Percentiles rank a stretch among this genome's conserved stretches.
These are phyloP conservation scores for Myodes glareolus DNA, from an alignment of 2,113 vertebrate genomes.

Conservation along the genomic window DNA sequence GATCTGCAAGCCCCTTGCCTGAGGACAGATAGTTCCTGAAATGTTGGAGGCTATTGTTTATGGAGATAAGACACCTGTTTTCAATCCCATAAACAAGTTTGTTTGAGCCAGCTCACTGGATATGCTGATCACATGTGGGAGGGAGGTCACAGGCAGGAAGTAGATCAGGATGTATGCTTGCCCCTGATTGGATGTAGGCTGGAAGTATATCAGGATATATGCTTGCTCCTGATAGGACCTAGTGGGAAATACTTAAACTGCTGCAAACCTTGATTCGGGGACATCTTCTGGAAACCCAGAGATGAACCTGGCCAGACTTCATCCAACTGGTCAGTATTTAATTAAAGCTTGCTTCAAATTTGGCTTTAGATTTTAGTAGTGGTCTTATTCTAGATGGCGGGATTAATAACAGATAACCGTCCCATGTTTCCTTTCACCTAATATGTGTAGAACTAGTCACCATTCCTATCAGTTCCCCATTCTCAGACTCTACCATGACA, in stretches of 20 bases:
- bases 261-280: neutral
- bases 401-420: neutral
- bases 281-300: neutral
- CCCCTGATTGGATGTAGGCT: no score
- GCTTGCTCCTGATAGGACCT: neutral
- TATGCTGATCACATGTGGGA: neutral
- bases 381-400: neutral
- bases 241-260: neutral
- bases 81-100: neutral
- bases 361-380: neutral
- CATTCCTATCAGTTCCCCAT: neutral
- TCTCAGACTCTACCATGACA: neutral
- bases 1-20: neutral
- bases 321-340: neutral
- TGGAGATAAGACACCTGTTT: neutral
- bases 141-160: no score
- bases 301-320: neutral
- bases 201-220: neutral
- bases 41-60: neutral
- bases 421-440: neutral
- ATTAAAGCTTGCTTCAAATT: neutral
- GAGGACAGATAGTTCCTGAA: neutral
- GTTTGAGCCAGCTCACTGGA: neutral
- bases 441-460: neutral
- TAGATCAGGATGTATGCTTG: neutral